Evolutionary conservation across 2,888 invertebrate genomes (phyloP).

Genomic region (Scrobipalpa atriplicella): DNA sequence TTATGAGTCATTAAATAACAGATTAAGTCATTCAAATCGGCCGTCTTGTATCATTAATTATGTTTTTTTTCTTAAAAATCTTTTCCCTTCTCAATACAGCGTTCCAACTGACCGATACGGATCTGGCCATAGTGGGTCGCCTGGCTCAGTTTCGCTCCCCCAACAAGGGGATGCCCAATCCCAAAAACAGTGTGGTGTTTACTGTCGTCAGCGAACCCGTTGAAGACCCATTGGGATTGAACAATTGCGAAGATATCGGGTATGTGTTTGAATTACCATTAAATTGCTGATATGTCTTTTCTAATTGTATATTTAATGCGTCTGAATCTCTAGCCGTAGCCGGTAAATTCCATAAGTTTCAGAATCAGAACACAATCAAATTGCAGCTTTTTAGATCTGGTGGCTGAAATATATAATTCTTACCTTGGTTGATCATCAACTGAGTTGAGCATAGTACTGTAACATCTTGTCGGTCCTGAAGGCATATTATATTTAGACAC

Average conservation of each 20-base stretch:
- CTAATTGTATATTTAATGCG: no score
- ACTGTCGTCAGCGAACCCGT: conserved; percentile 63
- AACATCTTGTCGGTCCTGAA: no score
- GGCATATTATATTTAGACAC: background rate
- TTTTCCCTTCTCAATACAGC: conserved; percentile 39
- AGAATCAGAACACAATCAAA: no score
- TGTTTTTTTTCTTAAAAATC: background rate
- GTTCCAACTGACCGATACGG: conserved; percentile 52
- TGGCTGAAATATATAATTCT: no score
- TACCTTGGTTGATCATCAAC: no score
- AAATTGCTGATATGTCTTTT: no score
- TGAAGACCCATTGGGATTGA: conserved; percentile 60
- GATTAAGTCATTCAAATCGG: background rate
- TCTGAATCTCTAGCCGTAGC: no score
- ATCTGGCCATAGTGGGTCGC: conserved; percentile 50
- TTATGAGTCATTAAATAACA: no score
- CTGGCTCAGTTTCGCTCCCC: conserved; percentile 50
- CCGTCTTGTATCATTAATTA: background rate
- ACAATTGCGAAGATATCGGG: conserved; percentile 62
- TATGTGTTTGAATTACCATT: conserved; percentile 34
- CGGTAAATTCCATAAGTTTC: no score
- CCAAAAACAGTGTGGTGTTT: conserved; percentile 55
- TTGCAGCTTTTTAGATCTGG: no score
- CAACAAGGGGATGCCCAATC: conserved; percentile 30
- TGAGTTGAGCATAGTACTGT: no score